phyloP scores from a whole-genome alignment of 2,888 invertebrate species.

The Microplitis manilae region DNA sequence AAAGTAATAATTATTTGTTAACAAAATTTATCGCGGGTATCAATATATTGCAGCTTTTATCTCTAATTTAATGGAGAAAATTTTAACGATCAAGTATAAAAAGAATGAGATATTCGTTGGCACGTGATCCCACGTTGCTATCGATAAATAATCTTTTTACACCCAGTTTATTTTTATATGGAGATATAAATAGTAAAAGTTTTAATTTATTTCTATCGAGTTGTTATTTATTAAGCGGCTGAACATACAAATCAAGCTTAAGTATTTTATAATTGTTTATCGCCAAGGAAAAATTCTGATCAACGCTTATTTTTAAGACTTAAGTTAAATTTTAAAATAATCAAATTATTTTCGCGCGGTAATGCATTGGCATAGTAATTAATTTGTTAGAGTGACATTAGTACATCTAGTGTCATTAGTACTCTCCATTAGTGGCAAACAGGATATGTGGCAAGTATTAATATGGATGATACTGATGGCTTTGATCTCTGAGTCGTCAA shows the following conservation, averaged over 20 bases:
- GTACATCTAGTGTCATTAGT: background rate
- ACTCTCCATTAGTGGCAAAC: background rate
- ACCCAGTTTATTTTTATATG: background rate
- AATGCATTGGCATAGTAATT: no score
- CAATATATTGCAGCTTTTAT: background rate
- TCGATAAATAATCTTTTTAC: background rate
- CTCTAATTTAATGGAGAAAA: background rate
- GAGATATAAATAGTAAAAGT: background rate
- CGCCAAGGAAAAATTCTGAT: no score
- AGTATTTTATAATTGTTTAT: no score
- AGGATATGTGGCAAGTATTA: background rate
- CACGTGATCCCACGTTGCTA: background rate
- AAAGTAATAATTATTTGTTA: background rate
- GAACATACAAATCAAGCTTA: background rate
- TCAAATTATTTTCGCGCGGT: no score
- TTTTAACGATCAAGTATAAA: background rate
- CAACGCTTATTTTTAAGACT: no score
- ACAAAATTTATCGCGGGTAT: background rate
- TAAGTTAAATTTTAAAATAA: no score
- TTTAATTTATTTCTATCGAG: background rate
- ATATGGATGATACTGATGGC: background rate
- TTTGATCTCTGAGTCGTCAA: background rate
- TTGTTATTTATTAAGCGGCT: background rate
- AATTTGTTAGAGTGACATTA: background rate
- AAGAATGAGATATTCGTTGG: background rate